A percentile compares a stretch with the other conserved stretches of the same genome.
Evolutionary conservation across 2,113 vertebrate genomes (phyloP).

Genomic region (Willisornis vidua): DNA sequence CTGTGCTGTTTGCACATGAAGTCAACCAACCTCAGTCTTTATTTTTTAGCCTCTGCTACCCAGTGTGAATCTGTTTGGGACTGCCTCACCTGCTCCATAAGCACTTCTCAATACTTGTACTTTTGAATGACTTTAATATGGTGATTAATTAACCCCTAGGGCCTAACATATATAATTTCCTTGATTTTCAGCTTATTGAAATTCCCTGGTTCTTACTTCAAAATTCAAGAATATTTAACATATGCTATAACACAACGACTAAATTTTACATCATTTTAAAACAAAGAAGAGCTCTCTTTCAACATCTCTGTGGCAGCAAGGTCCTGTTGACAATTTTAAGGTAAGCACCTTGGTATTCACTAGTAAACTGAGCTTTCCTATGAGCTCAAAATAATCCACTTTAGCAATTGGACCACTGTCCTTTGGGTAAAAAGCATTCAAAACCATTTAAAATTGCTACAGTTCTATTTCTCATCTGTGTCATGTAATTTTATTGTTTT

Average conservation of each 20-base stretch:
- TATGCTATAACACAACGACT: neutral
- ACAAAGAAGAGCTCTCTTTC: neutral
- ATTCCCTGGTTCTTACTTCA: neutral
- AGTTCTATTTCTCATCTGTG: neutral
- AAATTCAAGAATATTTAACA: constrained; percentile 1
- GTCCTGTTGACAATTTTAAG: neutral
- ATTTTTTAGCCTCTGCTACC: neutral
- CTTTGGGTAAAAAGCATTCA: neutral
- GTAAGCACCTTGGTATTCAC: neutral
- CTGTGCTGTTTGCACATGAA: neutral
- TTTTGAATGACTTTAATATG: neutral
- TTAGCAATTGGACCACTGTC: neutral
- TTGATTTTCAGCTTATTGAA: neutral
- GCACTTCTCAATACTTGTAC: neutral
- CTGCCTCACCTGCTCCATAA: neutral
- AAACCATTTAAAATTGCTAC: neutral
- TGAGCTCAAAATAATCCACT: neutral
- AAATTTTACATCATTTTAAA: neutral
- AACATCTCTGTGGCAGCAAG: neutral
- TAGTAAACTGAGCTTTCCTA: neutral
- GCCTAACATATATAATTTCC: neutral
- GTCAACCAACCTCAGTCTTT: neutral
- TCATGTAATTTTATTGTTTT: neutral
- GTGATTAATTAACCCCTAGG: neutral
- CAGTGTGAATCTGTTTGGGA: neutral